These are phyloP conservation scores for Aquatica leii DNA, from an alignment of 2,888 invertebrate genomes.

Conservation along the genomic window DNA sequence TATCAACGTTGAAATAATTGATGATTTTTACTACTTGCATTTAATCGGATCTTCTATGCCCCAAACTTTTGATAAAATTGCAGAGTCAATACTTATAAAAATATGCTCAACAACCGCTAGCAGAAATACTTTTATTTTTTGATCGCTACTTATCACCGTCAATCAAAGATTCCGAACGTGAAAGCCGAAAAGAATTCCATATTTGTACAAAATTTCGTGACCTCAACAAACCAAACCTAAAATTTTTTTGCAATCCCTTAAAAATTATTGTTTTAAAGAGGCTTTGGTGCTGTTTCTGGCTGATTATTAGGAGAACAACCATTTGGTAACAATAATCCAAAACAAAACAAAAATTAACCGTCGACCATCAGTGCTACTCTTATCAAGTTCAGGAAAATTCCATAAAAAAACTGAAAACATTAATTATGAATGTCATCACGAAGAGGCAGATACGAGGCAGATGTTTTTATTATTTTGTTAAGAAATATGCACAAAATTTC, in stretches of 20 bases:
- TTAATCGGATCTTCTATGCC: conserved; percentile 44
- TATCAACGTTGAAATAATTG: conserved; percentile 44
- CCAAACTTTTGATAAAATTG: conserved; percentile 47
- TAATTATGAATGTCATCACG: conserved; percentile 37
- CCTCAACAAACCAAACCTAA: conserved; percentile 48
- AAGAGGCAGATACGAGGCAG: conserved; percentile 38
- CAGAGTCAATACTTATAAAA: conserved; percentile 47
- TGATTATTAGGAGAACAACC: conserved; percentile 45
- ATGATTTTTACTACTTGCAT: conserved; percentile 47
- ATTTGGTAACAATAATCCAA: conserved; percentile 38
- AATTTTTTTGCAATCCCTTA: conserved; percentile 47
- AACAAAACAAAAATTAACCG: conserved; percentile 41
- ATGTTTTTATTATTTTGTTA: conserved; percentile 45
- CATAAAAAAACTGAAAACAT: conserved; percentile 40
- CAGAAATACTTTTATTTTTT: conserved; percentile 43
- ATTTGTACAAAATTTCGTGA: conserved; percentile 47
- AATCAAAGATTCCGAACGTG: conserved; percentile 51
- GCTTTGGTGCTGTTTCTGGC: conserved; percentile 47
- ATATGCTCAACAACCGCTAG: conserved; percentile 42
- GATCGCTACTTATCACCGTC: conserved; percentile 48
- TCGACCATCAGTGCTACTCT: conserved; percentile 38
- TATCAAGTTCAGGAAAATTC: conserved; percentile 23
- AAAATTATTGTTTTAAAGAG: conserved; percentile 51
- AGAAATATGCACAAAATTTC: conserved; percentile 45
- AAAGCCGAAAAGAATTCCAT: conserved; percentile 5